Evolutionary conservation across 2,888 invertebrate species (phyloP).

Genomic region (Agrochola litura): DNA sequence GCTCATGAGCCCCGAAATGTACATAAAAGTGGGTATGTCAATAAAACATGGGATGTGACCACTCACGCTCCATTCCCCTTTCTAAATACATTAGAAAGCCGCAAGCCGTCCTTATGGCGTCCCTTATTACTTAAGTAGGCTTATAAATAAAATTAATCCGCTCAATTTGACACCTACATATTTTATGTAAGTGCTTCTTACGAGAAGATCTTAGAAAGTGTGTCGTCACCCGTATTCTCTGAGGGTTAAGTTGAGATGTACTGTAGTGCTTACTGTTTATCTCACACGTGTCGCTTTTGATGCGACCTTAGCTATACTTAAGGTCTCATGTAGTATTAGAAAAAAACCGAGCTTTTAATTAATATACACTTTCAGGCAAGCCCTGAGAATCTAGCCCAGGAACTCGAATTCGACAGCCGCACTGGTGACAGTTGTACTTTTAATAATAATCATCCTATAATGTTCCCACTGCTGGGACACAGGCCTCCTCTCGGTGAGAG

Average conservation of each 20-base stretch:
- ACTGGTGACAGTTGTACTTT: not conserved
- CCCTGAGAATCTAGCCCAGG: not conserved
- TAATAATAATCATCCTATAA: no score
- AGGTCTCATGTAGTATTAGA: no score
- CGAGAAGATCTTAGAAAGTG: slow-evolving; percentile 43
- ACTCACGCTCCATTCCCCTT: slow-evolving; percentile 23
- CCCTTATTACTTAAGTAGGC: slow-evolving; percentile 58
- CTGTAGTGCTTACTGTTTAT: slow-evolving; percentile 9
- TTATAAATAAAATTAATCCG: slow-evolving; percentile 61
- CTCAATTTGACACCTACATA: slow-evolving; percentile 52
- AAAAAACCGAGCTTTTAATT: no score
- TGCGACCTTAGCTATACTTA: not conserved
- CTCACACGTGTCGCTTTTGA: not conserved
- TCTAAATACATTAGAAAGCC: slow-evolving; percentile 53
- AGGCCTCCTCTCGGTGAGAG: no score
- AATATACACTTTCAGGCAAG: not conserved
- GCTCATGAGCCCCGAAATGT: slow-evolving; percentile 15
- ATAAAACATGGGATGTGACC: slow-evolving; percentile 47
- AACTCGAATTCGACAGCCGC: not conserved
- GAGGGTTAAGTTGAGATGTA: not conserved
- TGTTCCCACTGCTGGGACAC: no score
- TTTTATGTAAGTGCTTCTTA: slow-evolving; percentile 46
- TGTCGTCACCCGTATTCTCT: slow-evolving; percentile 29
- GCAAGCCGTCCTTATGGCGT: slow-evolving; percentile 48
- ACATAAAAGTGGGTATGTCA: slow-evolving; percentile 43